phyloP scores from a whole-genome alignment of 2,888 invertebrate species.

The Masnerella sp. region DNA sequence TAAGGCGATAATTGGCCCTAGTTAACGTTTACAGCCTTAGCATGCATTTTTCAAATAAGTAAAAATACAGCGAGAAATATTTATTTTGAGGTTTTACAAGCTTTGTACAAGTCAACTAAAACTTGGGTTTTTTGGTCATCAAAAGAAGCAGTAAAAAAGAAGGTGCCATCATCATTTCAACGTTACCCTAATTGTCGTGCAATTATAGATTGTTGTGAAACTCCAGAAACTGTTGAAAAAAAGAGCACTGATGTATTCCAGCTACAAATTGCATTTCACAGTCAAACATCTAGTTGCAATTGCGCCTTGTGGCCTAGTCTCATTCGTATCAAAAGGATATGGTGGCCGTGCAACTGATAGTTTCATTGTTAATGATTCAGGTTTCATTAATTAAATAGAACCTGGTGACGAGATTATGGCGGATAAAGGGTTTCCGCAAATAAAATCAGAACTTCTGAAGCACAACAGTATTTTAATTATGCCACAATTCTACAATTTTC shows the following conservation, averaged over 20 bases:
- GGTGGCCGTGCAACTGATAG: no score
- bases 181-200: slow-evolving; percentile 17
- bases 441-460: slow-evolving; percentile 4
- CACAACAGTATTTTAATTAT: slow-evolving; percentile 57
- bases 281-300: slow-evolving; percentile 58
- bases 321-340: slow-evolving; percentile 64
- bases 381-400: not conserved
- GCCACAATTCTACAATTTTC: slow-evolving; percentile 56
- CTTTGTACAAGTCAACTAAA: slow-evolving; percentile 24
- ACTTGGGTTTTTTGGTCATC: slow-evolving; percentile 47
- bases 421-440: no score
- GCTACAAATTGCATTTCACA: slow-evolving; percentile 49
- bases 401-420: not conserved
- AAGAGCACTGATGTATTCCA: slow-evolving; percentile 54
- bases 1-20: no score
- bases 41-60: slow-evolving; percentile 43
- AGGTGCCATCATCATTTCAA: slow-evolving; percentile 34
- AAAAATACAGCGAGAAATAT: slow-evolving; percentile 23
- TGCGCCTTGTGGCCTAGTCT: slow-evolving; percentile 59
- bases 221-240: slow-evolving; percentile 47
- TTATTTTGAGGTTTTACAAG: slow-evolving; percentile 41
- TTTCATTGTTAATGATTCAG: slow-evolving; percentile 54
- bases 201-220: slow-evolving; percentile 52
- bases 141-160: slow-evolving; percentile 18
- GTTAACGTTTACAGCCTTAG: slow-evolving; percentile 44